These are phyloP conservation scores for Drosophila bocki DNA, from an alignment of 1,140 invertebrate genomes.

Conservation along the genomic window DNA sequence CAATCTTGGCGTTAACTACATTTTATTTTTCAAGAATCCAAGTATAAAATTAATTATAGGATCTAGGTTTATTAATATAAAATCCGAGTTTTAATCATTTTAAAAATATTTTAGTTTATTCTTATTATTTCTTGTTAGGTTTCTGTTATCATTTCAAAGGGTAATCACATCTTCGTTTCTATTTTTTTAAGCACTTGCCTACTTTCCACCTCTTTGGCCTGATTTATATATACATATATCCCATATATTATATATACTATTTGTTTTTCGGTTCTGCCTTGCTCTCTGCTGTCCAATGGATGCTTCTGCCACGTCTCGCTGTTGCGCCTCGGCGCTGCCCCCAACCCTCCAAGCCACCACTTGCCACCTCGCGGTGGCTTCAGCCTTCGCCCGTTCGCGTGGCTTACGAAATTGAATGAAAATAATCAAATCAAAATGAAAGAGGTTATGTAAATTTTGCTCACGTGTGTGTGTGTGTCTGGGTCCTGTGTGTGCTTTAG, in stretches of 20 bases:
- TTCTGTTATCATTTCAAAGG: not conserved
- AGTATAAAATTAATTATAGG: too few species aligned
- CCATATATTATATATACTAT: not conserved
- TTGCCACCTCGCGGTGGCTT: conserved; percentile 1
- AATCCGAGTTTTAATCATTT: not conserved
- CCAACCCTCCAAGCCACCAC: conserved; percentile 1
- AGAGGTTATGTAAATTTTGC: conserved; percentile 75
- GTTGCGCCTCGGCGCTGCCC: conserved; percentile 49
- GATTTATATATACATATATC: not conserved
- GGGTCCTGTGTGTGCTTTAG: not conserved
- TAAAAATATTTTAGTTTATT: not conserved
- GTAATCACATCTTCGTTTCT: not conserved
- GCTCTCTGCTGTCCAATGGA: conserved; percentile 28
- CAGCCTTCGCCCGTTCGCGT: conserved; percentile 45
- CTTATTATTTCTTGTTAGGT: not conserved
- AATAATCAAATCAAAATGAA: conserved; percentile 77
- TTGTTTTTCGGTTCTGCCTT: conserved; percentile 9
- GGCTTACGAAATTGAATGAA: conserved; percentile 74
- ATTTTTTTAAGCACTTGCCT: not conserved
- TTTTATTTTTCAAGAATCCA: too few species aligned
- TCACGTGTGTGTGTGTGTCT: conserved; percentile 37
- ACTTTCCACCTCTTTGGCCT: not conserved
- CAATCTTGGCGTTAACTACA: too few species aligned
- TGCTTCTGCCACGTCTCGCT: conserved; percentile 35
- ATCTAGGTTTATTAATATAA: too few species aligned